These are phyloP conservation scores for Hemicentrotus pulcherrimus DNA, from an alignment of 35 echinoderm and acorn worm genomes.

Conservation along the genomic window DNA sequence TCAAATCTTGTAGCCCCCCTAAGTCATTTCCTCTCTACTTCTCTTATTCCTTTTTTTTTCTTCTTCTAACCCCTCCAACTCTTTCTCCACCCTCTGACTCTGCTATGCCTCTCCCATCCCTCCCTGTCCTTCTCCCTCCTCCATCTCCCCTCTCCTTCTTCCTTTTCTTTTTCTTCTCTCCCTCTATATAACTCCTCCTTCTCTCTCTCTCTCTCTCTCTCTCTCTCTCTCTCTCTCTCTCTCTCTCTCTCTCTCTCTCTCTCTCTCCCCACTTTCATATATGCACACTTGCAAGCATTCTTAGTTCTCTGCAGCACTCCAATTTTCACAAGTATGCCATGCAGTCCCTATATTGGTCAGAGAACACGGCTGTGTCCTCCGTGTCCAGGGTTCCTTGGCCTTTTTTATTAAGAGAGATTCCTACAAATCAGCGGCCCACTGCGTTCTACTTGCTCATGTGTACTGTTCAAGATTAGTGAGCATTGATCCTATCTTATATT, in stretches of 20 bases:
- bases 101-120: too few relatives aligned
- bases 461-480: not conserved
- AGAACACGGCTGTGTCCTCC: not conserved
- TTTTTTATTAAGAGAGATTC: conserved; percentile 12
- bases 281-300: not conserved
- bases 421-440: conserved; percentile 10
- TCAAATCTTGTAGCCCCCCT: too few relatives aligned
- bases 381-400: conserved; percentile 7
- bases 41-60: too few relatives aligned
- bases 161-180: too few relatives aligned
- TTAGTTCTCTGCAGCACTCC: not conserved
- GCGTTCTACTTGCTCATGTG: not conserved
- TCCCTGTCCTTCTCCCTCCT: too few relatives aligned
- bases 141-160: not conserved
- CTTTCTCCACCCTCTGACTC: too few relatives aligned
- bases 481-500: not conserved
- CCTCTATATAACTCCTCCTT: not conserved
- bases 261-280: not conserved
- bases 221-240: not conserved
- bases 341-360: not conserved
- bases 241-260: not conserved
- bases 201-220: not conserved
- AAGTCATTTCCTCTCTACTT: too few relatives aligned
- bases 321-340: conserved; percentile 38
- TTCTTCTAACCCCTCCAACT: too few relatives aligned